Base-by-base conservation (phyloP, 1,140 invertebrate genomes). In the Cecropterus lyciades region DNA sequence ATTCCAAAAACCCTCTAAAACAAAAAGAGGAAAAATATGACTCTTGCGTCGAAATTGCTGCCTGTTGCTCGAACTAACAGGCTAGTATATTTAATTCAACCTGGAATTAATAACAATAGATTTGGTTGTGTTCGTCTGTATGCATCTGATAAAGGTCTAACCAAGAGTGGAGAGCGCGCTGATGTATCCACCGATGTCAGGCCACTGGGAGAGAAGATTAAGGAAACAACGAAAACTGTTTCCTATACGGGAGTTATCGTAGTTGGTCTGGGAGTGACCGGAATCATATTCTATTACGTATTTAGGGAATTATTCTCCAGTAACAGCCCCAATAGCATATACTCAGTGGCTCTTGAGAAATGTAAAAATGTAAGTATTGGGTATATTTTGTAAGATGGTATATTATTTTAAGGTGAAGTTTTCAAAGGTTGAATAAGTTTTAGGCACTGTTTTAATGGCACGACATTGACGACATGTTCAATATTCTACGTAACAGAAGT, bases 241-340 rank as follows among this genome's bases (percentile, higher is more conserved):
- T 96, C 95, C 48, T 98, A 98, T 77, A 93, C 96, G 67, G 95
- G 95, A 9, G 94, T 98, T n/a, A 97, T 98, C 57, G 64, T 98
- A 27, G 84, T 94, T 30, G 97, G 97, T 13, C 78, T 97, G 45
- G 95, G 95, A 16, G 93, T 98, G 0, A 97, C 96, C 17, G 95
- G 95, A 49, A 84, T 95, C 1, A 95, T 98, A 84, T 95, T 97
- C 76, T 98, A 96, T 85, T 94, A 95, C 40, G 94, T 98, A 67
- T 96, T 97, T 73, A 93, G 94, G 62, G 98, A 98, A 90, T 87
- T 98, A 15, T 98, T 98, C 92, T 98, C 97, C 3, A 95, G 94
- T 71, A 95, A 96, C 72, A 98, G 97, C 89, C 95, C 97, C 0
- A 97, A 96, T 92, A 96, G 95, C 76, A 94, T 98, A 65, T 98